Conservation (phyloP, 23 tunicate genomes). For the Oikopleura vanhoeffeni region DNA sequence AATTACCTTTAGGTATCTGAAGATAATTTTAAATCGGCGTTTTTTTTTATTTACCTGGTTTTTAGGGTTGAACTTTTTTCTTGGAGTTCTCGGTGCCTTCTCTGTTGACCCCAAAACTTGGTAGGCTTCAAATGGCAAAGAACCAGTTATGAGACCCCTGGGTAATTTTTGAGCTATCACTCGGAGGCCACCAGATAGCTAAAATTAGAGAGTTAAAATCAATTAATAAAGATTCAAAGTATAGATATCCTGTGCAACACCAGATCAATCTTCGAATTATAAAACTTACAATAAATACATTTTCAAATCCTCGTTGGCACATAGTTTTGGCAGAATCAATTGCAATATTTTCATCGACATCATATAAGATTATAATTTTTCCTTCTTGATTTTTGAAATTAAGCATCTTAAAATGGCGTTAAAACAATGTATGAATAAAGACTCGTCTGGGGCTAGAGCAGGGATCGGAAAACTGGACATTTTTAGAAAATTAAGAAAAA, state of each 20-base stretch:
- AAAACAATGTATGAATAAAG: neutral
- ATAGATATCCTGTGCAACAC: conserved; percentile 17
- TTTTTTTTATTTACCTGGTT: neutral
- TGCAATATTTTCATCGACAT: conserved; percentile 55
- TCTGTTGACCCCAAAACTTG: neutral
- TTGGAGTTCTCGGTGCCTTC: neutral
- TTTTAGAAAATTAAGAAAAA: no score
- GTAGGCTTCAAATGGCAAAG: conserved; percentile 22
- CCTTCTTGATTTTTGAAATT: conserved; percentile 48
- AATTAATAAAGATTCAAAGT: conserved; percentile 46
- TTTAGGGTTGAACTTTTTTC: neutral
- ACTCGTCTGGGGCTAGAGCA: neutral
- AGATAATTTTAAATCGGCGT: no score
- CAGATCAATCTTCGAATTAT: neutral
- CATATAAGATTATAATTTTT: conserved; percentile 58
- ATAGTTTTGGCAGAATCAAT: conserved; percentile 76
- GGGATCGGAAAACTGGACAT: neutral
- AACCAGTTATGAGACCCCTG: conserved; percentile 64
- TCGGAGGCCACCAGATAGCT: conserved; percentile 33
- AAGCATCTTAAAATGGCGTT: neutral
- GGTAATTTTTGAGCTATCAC: conserved; percentile 66
- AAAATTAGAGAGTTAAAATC: neutral
- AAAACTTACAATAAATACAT: conserved; percentile 64
- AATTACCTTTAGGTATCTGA: no score
- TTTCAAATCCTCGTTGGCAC: conserved; percentile 89